phyloP scores from a whole-genome alignment of 2,888 invertebrate species.

The Parnassius orleans region DNA sequence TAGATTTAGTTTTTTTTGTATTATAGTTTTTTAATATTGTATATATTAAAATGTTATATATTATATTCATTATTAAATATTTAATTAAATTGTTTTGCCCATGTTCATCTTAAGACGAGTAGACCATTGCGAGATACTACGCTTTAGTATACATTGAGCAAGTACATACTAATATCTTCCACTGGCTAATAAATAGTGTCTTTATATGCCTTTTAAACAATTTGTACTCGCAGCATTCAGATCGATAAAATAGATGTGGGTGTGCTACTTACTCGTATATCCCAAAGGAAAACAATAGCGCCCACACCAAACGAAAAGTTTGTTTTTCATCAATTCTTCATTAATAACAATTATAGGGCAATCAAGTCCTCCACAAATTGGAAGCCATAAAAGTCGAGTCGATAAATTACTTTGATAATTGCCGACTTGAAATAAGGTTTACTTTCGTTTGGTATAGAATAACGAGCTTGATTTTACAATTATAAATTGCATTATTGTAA shows the following conservation, averaged over 20 bases:
- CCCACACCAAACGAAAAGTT: constrained; percentile 33
- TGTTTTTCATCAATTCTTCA: constrained; percentile 51
- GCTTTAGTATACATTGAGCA: too few species aligned
- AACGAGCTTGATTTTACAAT: constrained; percentile 40
- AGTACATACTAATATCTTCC: too few species aligned
- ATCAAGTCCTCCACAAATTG: constrained; percentile 60
- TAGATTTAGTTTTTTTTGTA: too few species aligned
- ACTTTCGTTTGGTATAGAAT: constrained; percentile 33
- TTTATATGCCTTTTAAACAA: too few species aligned
- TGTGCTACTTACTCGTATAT: constrained; percentile 26
- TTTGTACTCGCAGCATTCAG: too few species aligned
- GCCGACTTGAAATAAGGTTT: constrained; percentile 34
- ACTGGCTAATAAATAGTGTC: too few species aligned
- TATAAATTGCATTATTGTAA: constrained; percentile 54
- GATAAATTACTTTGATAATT: constrained; percentile 33
- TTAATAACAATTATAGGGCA: constrained; percentile 60
- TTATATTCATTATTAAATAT: too few species aligned
- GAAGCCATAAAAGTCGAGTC: constrained; percentile 34
- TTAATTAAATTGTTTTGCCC: too few species aligned
- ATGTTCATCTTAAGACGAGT: too few species aligned
- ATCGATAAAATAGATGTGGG: constrained; percentile 11
- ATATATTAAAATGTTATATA: too few species aligned
- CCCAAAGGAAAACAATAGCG: constrained; percentile 31
- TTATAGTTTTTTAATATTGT: too few species aligned
- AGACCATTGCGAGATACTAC: too few species aligned